Base-by-base conservation (phyloP, 1,140 invertebrate species). In the Monochamus saltuarius region DNA sequence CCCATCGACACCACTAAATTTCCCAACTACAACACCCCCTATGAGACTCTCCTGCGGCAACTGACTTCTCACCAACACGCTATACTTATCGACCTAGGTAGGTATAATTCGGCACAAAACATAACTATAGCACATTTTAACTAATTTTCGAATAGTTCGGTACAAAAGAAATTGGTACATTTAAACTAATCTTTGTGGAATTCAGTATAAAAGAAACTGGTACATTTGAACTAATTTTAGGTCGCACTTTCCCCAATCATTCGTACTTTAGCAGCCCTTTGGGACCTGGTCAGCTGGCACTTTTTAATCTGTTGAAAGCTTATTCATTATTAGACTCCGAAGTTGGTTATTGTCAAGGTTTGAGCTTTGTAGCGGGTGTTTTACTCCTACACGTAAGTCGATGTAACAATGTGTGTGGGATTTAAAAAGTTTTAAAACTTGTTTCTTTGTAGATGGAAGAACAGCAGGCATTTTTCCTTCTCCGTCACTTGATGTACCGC, bases 231-330 rank as follows among this genome's bases (percentile, higher is more conserved):
- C 0, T 51, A 37, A 59, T 71, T 75, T 35, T 78, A 89, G 90
- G 94, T 29, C 85, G 96, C 9, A 98, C 96, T 4, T 98, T 98
- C 79, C 95, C 96, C 0, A 90, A 88, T 73, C 94, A 98, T 76
- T 87, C 89, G 0, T 98, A 95, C 76, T 99, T 94, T 77, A 87
- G 88, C 22, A 88, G 88, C 62, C 87, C 90, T 1, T 77, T 96
- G 45, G 95, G 93, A 0, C 86, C 92, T 3, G 95, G 95, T 0
- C 95, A 98, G 76, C 79, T 98, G 55, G 89, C 93, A 0, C 78
- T 99, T 1, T 98, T 97, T 75, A 98, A 98, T 80, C 78, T 98
- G 7, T 79, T 98, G 0, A 98, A 98, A 78, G 95, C 96, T 0
- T 98, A 98, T 75, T 97, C 95, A 0, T 80, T 99, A 7, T 76